Conservation (phyloP, 2,888 invertebrate species). For the Euspilapteryx auroguttella region DNA sequence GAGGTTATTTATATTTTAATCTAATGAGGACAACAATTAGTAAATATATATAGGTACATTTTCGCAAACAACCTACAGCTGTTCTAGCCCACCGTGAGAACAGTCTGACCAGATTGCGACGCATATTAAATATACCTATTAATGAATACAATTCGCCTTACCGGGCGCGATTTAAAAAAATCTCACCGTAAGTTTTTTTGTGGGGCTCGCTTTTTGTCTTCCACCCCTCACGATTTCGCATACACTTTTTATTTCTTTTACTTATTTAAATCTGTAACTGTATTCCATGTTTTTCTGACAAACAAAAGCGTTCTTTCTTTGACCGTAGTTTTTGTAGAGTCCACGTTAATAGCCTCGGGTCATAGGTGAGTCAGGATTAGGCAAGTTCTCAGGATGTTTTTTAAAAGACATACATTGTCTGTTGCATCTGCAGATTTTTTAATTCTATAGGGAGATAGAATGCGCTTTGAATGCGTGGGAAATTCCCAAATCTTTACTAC, state of each 20-base stretch:
- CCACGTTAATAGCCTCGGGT: constrained; percentile 42
- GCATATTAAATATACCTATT: constrained; percentile 16
- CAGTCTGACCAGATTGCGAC: constrained; percentile 34
- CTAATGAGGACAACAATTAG: too few species aligned
- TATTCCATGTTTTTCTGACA: constrained; percentile 43
- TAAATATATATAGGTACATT: too few species aligned
- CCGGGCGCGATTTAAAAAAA: too few species aligned
- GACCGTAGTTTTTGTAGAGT: constrained; percentile 48
- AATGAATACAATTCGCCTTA: constrained; percentile 26
- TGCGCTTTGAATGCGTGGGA: constrained; percentile 12
- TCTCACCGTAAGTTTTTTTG: too few species aligned
- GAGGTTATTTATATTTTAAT: too few species aligned
- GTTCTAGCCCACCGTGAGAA: constrained; percentile 57
- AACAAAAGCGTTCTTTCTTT: constrained; percentile 32
- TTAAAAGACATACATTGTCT: constrained; percentile 24
- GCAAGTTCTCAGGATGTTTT: constrained; percentile 43
- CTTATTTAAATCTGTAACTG: constrained; percentile 50
- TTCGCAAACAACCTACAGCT: too few species aligned
- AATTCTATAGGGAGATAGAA: constrained; percentile 11
- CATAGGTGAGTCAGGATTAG: constrained; percentile 42
- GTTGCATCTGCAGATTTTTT: constrained; percentile 40
- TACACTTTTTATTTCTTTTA: constrained; percentile 13
- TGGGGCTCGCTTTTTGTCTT: constrained; percentile 27
- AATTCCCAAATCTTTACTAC: too few species aligned
- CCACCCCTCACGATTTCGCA: constrained; percentile 38